A percentile compares a stretch with the other conserved stretches of the same genome.
Conservation (phyloP, 2,113 vertebrate genomes). For the Salvelinus namaycush region DNA sequence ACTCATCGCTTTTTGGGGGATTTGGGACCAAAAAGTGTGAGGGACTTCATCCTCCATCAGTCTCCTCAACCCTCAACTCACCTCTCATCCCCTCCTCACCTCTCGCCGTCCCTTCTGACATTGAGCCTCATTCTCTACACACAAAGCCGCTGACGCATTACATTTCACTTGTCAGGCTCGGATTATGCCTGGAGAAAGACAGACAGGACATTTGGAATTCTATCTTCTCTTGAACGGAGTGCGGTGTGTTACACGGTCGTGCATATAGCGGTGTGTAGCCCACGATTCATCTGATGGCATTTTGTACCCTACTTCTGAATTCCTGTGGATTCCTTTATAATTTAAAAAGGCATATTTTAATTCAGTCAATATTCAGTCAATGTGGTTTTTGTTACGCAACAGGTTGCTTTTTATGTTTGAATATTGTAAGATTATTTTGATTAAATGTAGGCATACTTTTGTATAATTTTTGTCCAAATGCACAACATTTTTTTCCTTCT, state of each 20-base stretch:
- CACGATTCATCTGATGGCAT: background rate
- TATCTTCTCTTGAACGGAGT: background rate
- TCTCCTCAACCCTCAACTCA: constrained; percentile 64
- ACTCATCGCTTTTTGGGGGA: constrained; percentile 79
- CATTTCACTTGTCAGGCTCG: constrained; percentile 64
- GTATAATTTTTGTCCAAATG: constrained; percentile 8
- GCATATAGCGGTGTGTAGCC: background rate
- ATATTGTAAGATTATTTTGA: background rate
- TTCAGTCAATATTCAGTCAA: background rate
- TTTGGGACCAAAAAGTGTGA: constrained; percentile 79
- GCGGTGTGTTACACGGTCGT: background rate
- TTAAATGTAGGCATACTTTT: background rate
- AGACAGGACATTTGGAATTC: background rate
- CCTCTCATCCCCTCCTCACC: constrained; percentile 65
- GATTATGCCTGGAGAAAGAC: background rate
- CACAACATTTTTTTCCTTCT: background rate
- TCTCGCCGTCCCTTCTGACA: too few relatives aligned
- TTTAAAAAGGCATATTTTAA: background rate
- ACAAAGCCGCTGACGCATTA: constrained; percentile 77
- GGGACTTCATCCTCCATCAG: constrained; percentile 67
- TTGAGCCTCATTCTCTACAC: too few relatives aligned
- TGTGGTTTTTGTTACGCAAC: background rate
- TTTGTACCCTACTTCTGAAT: background rate
- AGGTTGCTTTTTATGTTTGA: constrained; percentile 14
- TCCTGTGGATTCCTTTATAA: background rate